A percentile compares a stretch with the other conserved stretches of the same genome.
These are phyloP conservation scores for Lypha dubia DNA, from an alignment of 2,888 invertebrate species.

Conservation along the genomic window DNA sequence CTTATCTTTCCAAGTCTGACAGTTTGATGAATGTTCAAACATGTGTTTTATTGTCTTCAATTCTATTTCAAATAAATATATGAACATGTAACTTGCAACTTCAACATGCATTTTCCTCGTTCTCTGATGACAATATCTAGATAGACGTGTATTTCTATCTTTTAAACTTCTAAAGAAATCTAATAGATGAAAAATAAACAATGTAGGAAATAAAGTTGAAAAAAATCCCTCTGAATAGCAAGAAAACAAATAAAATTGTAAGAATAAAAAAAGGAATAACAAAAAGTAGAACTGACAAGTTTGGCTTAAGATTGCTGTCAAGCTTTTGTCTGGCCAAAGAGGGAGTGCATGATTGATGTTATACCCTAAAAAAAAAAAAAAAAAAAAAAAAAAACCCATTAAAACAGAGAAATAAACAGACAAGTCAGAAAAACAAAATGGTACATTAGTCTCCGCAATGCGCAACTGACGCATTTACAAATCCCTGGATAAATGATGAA, in stretches of 20 bases:
- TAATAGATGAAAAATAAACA: not conserved
- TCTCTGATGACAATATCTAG: slow-evolving; percentile 54
- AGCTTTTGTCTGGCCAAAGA: not conserved
- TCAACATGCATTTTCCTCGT: slow-evolving; percentile 33
- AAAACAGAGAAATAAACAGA: too few species aligned
- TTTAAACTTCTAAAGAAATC: slow-evolving; percentile 22
- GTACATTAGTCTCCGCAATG: too few species aligned
- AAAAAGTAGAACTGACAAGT: slow-evolving; percentile 49
- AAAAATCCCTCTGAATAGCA: slow-evolving; percentile 31
- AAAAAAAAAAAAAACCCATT: too few species aligned
- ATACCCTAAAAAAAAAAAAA: too few species aligned
- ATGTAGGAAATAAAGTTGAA: not conserved
- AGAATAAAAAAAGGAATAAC: not conserved
- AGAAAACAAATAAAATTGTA: slow-evolving; percentile 21
- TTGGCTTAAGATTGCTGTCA: slow-evolving; percentile 23
- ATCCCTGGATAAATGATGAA: too few species aligned
- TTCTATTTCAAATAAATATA: slow-evolving; percentile 45
- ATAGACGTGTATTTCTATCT: slow-evolving; percentile 11
- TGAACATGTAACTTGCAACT: slow-evolving; percentile 52
- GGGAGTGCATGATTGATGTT: not conserved
- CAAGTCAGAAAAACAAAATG: too few species aligned
- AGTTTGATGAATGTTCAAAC: slow-evolving; percentile 73
- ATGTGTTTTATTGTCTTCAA: slow-evolving; percentile 68
- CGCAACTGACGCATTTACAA: too few species aligned
- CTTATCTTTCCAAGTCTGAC: slow-evolving; percentile 63